Evolutionary conservation across 2,888 invertebrate genomes (phyloP).

Genomic region (Eumerus sabulonum): DNA sequence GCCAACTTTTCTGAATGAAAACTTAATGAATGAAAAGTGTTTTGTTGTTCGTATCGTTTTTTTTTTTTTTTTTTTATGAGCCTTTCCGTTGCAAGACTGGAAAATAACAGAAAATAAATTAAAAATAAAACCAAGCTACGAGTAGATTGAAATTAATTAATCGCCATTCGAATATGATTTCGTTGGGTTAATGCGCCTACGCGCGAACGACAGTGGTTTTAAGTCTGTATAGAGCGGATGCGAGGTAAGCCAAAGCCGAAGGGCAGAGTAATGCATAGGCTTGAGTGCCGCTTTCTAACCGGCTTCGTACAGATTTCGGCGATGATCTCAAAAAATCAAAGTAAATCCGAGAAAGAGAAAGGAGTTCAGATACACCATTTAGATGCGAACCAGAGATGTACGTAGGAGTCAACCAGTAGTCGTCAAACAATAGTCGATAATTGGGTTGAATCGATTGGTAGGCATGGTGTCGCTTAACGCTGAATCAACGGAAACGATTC

Average conservation of each 20-base stretch:
- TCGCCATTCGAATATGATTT: conserved; percentile 61
- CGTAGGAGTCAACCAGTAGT: conserved; percentile 41
- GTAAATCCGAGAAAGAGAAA: too few species aligned
- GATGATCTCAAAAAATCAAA: conserved; percentile 4
- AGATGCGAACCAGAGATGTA: background rate
- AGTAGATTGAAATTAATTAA: conserved; percentile 66
- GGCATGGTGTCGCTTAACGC: conserved; percentile 15
- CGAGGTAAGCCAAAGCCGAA: background rate
- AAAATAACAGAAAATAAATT: conserved; percentile 55
- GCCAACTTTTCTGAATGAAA: conserved; percentile 65
- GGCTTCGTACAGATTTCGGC: background rate
- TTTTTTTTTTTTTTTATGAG: background rate
- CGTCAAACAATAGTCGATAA: conserved; percentile 47
- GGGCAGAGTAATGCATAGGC: conserved; percentile 6
- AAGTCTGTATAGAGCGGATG: background rate
- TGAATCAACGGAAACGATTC: too few species aligned
- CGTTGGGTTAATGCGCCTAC: conserved; percentile 52
- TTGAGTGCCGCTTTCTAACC: too few species aligned
- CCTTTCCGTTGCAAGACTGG: background rate
- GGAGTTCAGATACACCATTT: conserved; percentile 1
- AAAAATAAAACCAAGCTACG: conserved; percentile 49
- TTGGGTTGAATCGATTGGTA: conserved; percentile 39
- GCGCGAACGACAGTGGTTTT: conserved; percentile 4
- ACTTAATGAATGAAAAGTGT: conserved; percentile 59
- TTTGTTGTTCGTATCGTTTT: too few species aligned